These are phyloP conservation scores for Myiozetetes cayanensis DNA, from an alignment of 2,113 vertebrate genomes.

Conservation along the genomic window DNA sequence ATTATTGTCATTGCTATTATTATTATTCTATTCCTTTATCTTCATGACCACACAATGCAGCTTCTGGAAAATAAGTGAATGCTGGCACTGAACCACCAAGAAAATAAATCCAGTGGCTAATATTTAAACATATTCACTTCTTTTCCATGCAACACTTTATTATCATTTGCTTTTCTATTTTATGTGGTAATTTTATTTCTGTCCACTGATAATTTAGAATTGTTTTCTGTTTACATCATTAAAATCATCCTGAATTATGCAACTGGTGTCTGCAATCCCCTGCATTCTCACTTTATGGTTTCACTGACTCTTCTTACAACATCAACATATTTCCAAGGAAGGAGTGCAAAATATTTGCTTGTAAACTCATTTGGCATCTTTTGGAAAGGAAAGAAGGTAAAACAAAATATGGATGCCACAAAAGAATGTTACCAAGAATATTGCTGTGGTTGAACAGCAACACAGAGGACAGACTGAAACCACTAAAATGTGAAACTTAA, in stretches of 20 bases:
- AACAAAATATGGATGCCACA: background rate
- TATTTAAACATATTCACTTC: background rate
- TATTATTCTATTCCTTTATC: background rate
- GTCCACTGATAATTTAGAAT: background rate
- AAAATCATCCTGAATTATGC: background rate
- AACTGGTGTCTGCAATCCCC: background rate
- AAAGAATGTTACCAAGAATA: background rate
- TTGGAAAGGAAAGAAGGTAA: background rate
- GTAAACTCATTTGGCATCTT: background rate
- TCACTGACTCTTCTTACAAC: background rate
- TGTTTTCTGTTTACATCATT: background rate
- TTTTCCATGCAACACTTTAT: background rate
- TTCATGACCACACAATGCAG: background rate
- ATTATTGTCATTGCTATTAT: background rate
- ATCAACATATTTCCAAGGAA: background rate
- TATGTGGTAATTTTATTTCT: background rate
- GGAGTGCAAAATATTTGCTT: slow-evolving; percentile 6
- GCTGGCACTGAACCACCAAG: background rate
- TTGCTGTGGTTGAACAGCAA: background rate
- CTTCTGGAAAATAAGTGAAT: background rate
- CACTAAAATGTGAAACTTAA: background rate
- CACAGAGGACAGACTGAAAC: background rate
- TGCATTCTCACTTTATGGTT: background rate
- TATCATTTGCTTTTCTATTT: background rate
- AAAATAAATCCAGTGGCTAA: background rate